phyloP scores from a whole-genome alignment of 2,888 invertebrate genomes.

The Tipula unca region DNA sequence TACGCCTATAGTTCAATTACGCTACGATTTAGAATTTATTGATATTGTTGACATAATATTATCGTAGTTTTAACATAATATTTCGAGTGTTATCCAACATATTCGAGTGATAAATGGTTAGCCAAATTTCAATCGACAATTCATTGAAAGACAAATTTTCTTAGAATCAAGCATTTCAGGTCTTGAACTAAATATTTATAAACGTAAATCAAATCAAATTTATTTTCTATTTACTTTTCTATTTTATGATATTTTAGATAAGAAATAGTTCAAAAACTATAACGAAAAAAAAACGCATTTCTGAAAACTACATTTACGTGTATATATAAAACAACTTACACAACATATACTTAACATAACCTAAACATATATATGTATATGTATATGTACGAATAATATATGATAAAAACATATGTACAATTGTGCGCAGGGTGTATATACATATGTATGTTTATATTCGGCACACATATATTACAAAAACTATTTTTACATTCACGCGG shows the following conservation, averaged over 20 bases:
- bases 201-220: not conserved
- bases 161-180: not conserved
- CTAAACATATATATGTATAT: not conserved
- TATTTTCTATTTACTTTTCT: not conserved
- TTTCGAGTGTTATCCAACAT: too few relatives aligned
- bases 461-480: not conserved
- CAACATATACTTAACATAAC: not conserved
- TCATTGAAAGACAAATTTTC: not conserved
- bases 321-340: not conserved
- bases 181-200: not conserved
- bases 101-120: too few relatives aligned
- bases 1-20: too few relatives aligned
- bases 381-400: not conserved
- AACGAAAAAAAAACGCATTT: not conserved
- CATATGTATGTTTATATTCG: not conserved
- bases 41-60: too few relatives aligned
- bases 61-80: too few relatives aligned
- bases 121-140: too few relatives aligned
- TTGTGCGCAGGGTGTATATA: not conserved
- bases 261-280: not conserved
- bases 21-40: too few relatives aligned
- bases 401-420: not conserved
- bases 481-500: constrained; percentile 14
- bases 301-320: not conserved
- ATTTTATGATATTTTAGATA: not conserved